Evolutionary conservation across 2,797 vertebrate genomes (phyloP).

Genomic region (Urocyon cinereoargenteus): DNA sequence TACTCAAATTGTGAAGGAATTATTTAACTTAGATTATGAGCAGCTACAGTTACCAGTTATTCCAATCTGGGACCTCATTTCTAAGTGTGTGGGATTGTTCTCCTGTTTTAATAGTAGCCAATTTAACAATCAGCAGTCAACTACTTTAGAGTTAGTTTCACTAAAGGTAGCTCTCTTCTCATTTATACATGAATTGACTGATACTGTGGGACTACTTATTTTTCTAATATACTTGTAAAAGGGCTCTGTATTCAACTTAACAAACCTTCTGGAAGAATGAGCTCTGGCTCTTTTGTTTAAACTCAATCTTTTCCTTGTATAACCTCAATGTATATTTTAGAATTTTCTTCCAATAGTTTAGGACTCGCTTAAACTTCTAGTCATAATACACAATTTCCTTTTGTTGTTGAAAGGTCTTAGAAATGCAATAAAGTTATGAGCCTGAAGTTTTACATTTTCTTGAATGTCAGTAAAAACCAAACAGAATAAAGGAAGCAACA

Average conservation of each 20-base stretch:
- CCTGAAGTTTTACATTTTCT: constrained; percentile 1
- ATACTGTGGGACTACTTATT: not conserved
- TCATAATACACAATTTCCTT: not conserved
- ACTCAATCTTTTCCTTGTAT: not conserved
- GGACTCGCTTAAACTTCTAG: not conserved
- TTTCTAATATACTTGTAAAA: not conserved
- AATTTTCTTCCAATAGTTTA: not conserved
- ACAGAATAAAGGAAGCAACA: too few species aligned
- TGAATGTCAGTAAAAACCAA: not conserved
- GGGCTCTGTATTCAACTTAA: not conserved
- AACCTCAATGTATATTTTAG: not conserved
- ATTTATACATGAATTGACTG: constrained; percentile 5
- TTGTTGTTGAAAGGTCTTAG: not conserved
- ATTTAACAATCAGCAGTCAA: not conserved
- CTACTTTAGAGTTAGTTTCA: constrained; percentile 48
- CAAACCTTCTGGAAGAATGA: not conserved
- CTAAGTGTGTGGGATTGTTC: not conserved
- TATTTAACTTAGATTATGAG: constrained; percentile 21
- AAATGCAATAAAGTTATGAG: constrained; percentile 4
- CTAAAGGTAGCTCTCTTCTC: not conserved
- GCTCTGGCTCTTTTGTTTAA: not conserved
- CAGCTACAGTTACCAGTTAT: too few species aligned
- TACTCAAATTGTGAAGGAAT: constrained; percentile 28
- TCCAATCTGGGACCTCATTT: not conserved
- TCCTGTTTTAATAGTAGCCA: not conserved